A percentile compares a stretch with the other conserved stretches of the same genome.
These are phyloP conservation scores for Poeciliopsis retropinna DNA, from an alignment of 2,113 vertebrate genomes.

Conservation along the genomic window DNA sequence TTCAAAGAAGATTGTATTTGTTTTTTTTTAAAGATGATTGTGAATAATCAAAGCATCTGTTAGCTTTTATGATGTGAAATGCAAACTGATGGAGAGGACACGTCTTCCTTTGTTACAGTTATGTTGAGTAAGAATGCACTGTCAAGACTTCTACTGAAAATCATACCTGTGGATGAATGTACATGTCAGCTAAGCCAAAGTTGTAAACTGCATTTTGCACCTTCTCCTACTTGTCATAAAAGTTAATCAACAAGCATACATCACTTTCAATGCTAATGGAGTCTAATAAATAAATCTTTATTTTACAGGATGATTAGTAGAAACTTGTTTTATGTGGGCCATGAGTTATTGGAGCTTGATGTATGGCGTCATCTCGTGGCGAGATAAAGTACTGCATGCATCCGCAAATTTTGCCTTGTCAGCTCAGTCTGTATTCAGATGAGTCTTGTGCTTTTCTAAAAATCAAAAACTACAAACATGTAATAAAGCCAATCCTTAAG, in stretches of 20 bases:
- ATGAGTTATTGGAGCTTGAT: background rate
- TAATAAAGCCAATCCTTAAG: conserved; percentile 47
- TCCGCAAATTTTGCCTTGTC: background rate
- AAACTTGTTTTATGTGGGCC: no score
- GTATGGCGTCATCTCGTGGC: conserved; percentile 53
- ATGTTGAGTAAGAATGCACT: conserved; percentile 64
- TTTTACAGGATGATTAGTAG: background rate
- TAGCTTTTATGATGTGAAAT: conserved; percentile 2
- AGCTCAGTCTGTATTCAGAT: background rate
- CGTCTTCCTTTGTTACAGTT: background rate
- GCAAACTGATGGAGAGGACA: background rate
- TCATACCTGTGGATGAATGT: conserved; percentile 61
- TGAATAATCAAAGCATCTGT: conserved; percentile 3
- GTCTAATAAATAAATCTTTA: background rate
- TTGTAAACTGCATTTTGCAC: conserved; percentile 26
- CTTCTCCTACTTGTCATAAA: conserved; percentile 32
- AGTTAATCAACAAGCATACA: conserved; percentile 7
- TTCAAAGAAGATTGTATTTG: background rate
- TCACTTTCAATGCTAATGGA: background rate
- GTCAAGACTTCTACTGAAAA: conserved; percentile 54
- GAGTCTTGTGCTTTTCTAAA: conserved; percentile 8
- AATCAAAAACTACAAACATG: conserved; percentile 1
- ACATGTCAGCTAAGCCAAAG: conserved; percentile 62
- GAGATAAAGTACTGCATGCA: conserved; percentile 30
- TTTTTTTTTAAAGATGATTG: conserved; percentile 11